phyloP scores from a whole-genome alignment of 2,797 vertebrate genomes.

The Pseudochirops corinnae region DNA sequence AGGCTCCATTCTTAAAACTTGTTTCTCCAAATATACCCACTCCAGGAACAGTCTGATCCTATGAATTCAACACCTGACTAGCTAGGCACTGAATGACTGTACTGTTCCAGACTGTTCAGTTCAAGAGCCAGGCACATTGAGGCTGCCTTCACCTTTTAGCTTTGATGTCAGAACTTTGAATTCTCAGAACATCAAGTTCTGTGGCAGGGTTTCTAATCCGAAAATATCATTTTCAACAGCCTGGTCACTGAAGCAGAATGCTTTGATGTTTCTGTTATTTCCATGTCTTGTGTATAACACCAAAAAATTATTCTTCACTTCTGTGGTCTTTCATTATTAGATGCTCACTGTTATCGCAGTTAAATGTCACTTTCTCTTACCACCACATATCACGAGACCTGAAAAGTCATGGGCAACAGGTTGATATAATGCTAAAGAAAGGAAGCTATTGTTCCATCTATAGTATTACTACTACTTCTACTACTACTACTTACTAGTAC shows the following conservation, averaged over 20 bases:
- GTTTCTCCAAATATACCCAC: slow-evolving; percentile 7
- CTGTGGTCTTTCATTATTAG: slow-evolving; percentile 2
- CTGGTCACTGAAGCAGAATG: not conserved
- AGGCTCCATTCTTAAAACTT: not conserved
- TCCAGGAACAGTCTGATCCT: not conserved
- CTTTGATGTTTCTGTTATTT: slow-evolving; percentile 9
- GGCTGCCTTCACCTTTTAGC: not conserved
- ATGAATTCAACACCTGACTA: not conserved
- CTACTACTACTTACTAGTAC: too few species aligned
- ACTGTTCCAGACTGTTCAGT: not conserved
- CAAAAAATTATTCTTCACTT: not conserved
- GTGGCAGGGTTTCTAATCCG: not conserved
- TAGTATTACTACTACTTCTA: too few species aligned
- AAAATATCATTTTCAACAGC: slow-evolving; percentile 30
- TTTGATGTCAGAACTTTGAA: slow-evolving; percentile 3
- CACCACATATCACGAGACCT: not conserved
- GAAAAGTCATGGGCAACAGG: not conserved
- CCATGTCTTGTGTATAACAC: not conserved
- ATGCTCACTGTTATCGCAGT: not conserved
- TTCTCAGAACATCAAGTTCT: not conserved
- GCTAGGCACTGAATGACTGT: slow-evolving; percentile 1
- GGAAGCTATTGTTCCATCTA: not conserved
- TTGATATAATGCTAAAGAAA: not conserved
- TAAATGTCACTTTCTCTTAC: not conserved
- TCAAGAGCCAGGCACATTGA: slow-evolving; percentile 38